Percentiles rank a stretch among this genome's conserved stretches.
Evolutionary conservation across 2,888 invertebrate species (phyloP).

Genomic region (Aradus depressus): DNA sequence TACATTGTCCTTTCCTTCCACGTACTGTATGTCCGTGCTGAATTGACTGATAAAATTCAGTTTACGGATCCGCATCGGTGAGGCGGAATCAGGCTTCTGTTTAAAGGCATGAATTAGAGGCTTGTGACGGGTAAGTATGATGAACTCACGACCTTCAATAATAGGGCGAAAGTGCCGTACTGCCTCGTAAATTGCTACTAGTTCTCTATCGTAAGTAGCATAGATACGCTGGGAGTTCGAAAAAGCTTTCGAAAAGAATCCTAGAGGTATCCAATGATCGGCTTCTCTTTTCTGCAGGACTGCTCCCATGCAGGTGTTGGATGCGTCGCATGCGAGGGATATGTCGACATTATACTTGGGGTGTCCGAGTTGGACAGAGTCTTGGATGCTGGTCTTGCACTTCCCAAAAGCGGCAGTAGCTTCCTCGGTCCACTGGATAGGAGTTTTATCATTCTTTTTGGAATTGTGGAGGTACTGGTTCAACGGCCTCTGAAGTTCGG

Average conservation of each 20-base stretch:
- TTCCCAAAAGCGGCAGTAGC: conserved; percentile 29
- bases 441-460: conserved; percentile 16
- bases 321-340: no score
- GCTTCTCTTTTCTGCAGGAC: no score
- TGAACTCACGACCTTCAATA: not conserved
- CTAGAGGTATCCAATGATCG: conserved; percentile 27
- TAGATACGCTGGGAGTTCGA: no score
- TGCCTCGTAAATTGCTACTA: not conserved
- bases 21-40: conserved; percentile 15
- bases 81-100: not conserved
- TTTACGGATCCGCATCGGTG: not conserved
- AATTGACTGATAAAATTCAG: not conserved
- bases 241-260: conserved; percentile 27
- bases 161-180: not conserved
- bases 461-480: conserved; percentile 3
- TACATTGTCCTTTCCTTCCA: not conserved
- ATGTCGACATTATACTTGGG: no score
- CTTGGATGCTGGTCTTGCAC: no score
- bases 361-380: no score
- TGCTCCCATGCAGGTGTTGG: conserved; percentile 35
- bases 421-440: conserved; percentile 23
- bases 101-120: not conserved
- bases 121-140: not conserved
- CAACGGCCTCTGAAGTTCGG: conserved; percentile 27
- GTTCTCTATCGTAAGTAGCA: not conserved